These are phyloP conservation scores for Heliconius nattereri DNA, from an alignment of 1,140 invertebrate species.

Conservation along the genomic window DNA sequence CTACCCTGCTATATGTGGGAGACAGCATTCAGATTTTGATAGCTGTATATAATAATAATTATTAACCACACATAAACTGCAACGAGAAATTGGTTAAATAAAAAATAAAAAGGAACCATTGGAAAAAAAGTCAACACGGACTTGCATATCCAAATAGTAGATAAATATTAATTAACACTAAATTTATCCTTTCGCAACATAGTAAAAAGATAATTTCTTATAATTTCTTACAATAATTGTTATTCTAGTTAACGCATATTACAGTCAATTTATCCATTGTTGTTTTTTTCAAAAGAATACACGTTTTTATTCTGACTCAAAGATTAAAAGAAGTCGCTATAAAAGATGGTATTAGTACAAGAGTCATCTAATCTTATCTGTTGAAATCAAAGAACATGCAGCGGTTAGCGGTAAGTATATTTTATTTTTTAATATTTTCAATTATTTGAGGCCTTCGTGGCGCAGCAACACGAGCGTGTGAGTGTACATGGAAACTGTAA, in stretches of 20 bases:
- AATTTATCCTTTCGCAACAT: background rate
- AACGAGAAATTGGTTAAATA: background rate
- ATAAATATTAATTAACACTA: background rate
- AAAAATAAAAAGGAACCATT: background rate
- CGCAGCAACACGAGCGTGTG: too few relatives aligned
- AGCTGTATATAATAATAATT: too few relatives aligned
- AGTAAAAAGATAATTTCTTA: conserved; percentile 14
- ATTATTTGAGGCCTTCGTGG: too few relatives aligned
- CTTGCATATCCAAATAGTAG: background rate
- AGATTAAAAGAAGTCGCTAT: conserved; percentile 13
- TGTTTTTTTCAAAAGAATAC: conserved; percentile 12
- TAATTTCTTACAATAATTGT: conserved; percentile 24
- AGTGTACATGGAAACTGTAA: too few relatives aligned
- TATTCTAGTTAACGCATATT: conserved; percentile 21
- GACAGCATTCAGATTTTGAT: too few relatives aligned
- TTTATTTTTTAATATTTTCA: background rate
- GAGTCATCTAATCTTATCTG: background rate
- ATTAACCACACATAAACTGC: background rate
- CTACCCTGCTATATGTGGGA: too few relatives aligned
- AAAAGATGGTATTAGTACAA: conserved; percentile 1
- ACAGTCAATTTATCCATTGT: conserved; percentile 30
- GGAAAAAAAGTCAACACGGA: background rate
- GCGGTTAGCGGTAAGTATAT: conserved; percentile 24
- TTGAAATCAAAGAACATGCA: conserved; percentile 24
- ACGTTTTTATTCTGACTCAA: conserved; percentile 31